Base-by-base conservation (phyloP, 23 tunicate species). In the Ascidia mentula region DNA sequence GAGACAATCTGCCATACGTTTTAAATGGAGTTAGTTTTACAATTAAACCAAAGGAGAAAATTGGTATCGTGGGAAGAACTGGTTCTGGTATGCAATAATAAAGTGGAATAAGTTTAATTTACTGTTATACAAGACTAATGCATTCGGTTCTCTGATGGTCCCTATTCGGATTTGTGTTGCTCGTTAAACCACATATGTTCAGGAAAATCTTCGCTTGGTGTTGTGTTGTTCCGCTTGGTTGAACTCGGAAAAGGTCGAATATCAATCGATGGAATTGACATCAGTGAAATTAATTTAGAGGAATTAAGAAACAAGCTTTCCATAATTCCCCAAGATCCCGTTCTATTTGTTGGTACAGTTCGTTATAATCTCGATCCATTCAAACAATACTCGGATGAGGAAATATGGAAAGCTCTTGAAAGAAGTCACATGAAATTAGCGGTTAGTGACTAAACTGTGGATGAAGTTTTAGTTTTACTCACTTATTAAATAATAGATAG, bases 311-410 rank as follows among this genome's bases (percentile, higher is more conserved):
- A 75, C 60, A 83, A 88, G 60, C 60, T 92, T 33, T 87, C 98
- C 31, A 88, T 92, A 72, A 92, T 94, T 69, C 98, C 98, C 39
- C 98, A 94, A 75, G 98, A 94, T 72, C 93, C 98, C 17, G 89
- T 89, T 1, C 72, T 94, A 13, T 94, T 94, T 77, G 86, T 89
- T 34, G 98, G 93, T 24, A 89, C 94, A 7, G 85, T 94, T 71
- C 98, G 98, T 35, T 85, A 88, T 59, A 94, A 94, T 53, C 79
- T 94, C 28, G 98, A 94, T 77, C 98, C 98, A 5, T 94, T 94
- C 77, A 38, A 71, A 34, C 81, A 84, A 76, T 94, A 94, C 84
- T 84, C 90, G 31, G 98, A 94, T 60, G 81, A 80, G 34, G 95
- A 94, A 42, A 69, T 94, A 0, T 94, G 98, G 98, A 76, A 40